Conservation (phyloP, 2,888 invertebrate species). For the Limnephilus lunatus region DNA sequence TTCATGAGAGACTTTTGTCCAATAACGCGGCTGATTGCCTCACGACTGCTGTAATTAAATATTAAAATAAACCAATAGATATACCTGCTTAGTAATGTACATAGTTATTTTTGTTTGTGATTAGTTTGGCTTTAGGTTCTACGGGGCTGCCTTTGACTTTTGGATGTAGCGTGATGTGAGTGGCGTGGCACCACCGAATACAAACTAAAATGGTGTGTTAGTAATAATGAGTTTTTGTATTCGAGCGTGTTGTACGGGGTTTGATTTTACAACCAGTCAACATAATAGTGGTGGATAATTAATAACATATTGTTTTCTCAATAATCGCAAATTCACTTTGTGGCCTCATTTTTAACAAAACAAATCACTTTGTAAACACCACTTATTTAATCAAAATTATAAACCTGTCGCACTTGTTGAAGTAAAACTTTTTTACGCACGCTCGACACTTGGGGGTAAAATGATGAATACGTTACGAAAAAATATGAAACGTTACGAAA, state of each 20-base stretch:
- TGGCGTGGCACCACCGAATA: neutral
- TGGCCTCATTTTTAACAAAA: too few relatives aligned
- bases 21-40: neutral
- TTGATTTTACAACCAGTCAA: neutral
- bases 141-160: conserved; percentile 8
- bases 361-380: too few relatives aligned
- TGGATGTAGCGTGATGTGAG: conserved; percentile 14
- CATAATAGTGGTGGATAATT: neutral
- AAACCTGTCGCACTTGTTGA: too few relatives aligned
- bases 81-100: neutral
- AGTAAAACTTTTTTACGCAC: too few relatives aligned
- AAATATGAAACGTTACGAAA: too few relatives aligned
- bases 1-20: neutral
- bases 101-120: neutral
- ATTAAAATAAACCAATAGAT: neutral
- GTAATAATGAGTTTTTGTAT: neutral
- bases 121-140: neutral
- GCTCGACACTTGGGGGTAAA: too few relatives aligned
- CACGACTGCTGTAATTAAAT: neutral
- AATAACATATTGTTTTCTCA: too few relatives aligned
- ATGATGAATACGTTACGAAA: too few relatives aligned
- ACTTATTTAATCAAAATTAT: too few relatives aligned
- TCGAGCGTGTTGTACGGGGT: neutral
- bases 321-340: too few relatives aligned
- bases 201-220: neutral